Conservation (phyloP, 2,888 invertebrate genomes). For the Drosophila ustulata region DNA sequence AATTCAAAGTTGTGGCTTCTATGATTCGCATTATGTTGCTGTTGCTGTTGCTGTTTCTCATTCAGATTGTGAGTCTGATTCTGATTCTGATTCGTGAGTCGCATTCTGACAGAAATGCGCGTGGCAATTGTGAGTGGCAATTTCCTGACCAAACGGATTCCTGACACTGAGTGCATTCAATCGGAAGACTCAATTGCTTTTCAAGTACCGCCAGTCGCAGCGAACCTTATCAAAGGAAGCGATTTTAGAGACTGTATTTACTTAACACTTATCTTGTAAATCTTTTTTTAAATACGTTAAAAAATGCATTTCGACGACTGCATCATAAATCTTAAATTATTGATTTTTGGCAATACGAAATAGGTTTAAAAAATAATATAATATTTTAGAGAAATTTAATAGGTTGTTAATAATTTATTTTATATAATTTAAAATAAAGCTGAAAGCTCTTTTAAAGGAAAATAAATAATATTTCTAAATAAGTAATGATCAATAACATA, state of each 20-base stretch:
- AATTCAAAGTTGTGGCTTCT: slow-evolving; percentile 51
- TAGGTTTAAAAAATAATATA: too few relatives aligned
- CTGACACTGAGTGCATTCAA: slow-evolving; percentile 44
- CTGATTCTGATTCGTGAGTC: slow-evolving; percentile 25
- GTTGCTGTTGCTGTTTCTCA: slow-evolving; percentile 10
- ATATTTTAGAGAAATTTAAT: too few relatives aligned
- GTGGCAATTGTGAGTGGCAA: slow-evolving; percentile 72
- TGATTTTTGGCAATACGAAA: too few relatives aligned
- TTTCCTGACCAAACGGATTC: slow-evolving; percentile 55
- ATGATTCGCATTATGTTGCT: slow-evolving; percentile 30
- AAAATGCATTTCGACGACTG: too few relatives aligned
- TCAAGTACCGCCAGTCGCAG: slow-evolving; percentile 9
- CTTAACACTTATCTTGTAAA: not conserved
- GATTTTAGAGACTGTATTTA: not conserved
- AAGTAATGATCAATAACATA: too few relatives aligned
- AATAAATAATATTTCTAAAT: too few relatives aligned
- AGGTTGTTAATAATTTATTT: too few relatives aligned
- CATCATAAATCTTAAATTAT: too few relatives aligned
- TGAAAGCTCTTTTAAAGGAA: too few relatives aligned
- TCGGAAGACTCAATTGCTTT: slow-evolving; percentile 10
- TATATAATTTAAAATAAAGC: too few relatives aligned
- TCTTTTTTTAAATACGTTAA: not conserved
- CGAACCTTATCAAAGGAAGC: not conserved
- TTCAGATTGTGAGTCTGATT: slow-evolving; percentile 19
- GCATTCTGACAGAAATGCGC: slow-evolving; percentile 66